Evolutionary conservation across 2,888 invertebrate genomes (phyloP).

Genomic region (Achlya flavicornis): DNA sequence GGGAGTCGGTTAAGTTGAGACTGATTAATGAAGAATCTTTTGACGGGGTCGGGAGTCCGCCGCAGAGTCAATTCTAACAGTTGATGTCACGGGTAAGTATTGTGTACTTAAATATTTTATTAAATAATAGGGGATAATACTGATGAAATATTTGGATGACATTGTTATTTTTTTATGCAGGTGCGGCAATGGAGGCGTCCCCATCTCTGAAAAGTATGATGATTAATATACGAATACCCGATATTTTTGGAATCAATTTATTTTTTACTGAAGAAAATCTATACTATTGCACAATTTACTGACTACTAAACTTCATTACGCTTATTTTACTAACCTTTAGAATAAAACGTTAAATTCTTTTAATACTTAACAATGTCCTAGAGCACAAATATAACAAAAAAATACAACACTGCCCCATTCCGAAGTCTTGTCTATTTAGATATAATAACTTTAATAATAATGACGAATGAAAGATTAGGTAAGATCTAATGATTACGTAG

Average conservation of each 20-base stretch:
- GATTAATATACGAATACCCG: slow-evolving; percentile 45
- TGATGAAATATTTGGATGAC: too few relatives aligned
- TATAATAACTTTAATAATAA: background rate
- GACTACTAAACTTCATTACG: slow-evolving; percentile 68
- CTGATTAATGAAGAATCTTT: slow-evolving; percentile 80
- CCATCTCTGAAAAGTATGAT: slow-evolving; percentile 56
- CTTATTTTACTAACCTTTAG: slow-evolving; percentile 71
- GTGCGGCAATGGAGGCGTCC: slow-evolving; percentile 69
- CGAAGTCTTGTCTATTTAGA: slow-evolving; percentile 6
- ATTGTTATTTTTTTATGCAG: slow-evolving; percentile 46
- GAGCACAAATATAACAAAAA: slow-evolving; percentile 2
- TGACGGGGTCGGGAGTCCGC: slow-evolving; percentile 68
- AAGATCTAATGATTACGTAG: background rate
- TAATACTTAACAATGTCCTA: slow-evolving; percentile 3
- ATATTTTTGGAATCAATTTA: slow-evolving; percentile 77
- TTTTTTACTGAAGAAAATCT: slow-evolving; percentile 61
- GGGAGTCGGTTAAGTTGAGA: slow-evolving; percentile 76
- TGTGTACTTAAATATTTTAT: background rate
- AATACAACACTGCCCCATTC: slow-evolving; percentile 4
- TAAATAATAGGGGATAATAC: too few relatives aligned
- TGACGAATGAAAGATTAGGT: background rate
- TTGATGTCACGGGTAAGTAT: slow-evolving; percentile 70
- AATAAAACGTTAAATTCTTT: slow-evolving; percentile 35
- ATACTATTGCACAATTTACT: slow-evolving; percentile 62
- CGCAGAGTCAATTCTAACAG: slow-evolving; percentile 80